Base-by-base conservation (phyloP, 1,140 invertebrate species). In the Drosophila neocordata region DNA sequence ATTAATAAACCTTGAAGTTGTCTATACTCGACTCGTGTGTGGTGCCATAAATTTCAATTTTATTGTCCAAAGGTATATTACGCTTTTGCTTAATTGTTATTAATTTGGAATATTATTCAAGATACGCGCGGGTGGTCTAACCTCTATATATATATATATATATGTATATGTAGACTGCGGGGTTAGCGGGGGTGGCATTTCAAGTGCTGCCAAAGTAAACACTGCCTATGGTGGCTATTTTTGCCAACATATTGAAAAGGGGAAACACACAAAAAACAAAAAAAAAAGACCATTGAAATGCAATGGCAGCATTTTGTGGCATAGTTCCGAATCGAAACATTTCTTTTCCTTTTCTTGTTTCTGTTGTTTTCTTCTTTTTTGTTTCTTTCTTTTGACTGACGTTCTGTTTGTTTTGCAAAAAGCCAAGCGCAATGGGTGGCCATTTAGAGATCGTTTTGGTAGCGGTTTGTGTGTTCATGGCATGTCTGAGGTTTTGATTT, bases 351-450 rank as follows among this genome's bases (percentile, higher is more conserved):
- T 73, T 51, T 55, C 59, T 68, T 75, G 57, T 41, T 53, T 35
- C 5, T 1, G 24, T 55, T 44, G 6, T 24, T 55, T 64, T 55
- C 4, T 55, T 27, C 38, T 41, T 38, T 41, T 12, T 64, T 38
- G 20, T 53, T 66, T 62, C 63, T 35, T 24, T 65, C 65, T 65
- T 52, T 66, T 87, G 82, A 88, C 71, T 87, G 82, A 87, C 83
- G 82, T 82, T 88, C 64, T 88, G 83, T 88, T 88, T 88, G 83
- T 87, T 81, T 89, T 89, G 83, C 83, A 88, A 88, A 88, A 88
- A 88, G 83, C 83, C 76, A 88, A 88, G 77, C 83, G 12, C 79
- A 6, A 27, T 88, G 83, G 83, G 83, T 88, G 83, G 83, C 74
- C 76, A 13, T 24, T 27, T 59, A 35, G 27, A 56, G 53, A 59